A percentile compares a stretch with the other conserved stretches of the same genome.
Evolutionary conservation across 2,888 invertebrate species (phyloP).

Genomic region (Meandrusa payeni): DNA sequence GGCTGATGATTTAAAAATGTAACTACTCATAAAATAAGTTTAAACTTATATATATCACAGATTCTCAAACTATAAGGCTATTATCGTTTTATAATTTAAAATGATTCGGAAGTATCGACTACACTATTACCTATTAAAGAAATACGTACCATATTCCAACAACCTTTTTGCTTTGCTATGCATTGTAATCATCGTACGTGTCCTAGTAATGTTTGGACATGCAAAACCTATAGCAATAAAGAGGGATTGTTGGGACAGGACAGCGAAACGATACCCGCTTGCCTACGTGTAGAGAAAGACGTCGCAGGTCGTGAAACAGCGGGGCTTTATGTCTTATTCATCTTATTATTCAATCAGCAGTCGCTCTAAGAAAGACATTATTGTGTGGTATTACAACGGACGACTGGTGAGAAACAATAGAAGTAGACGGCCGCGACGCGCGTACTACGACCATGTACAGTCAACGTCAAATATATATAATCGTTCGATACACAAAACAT

Average conservation of each 20-base stretch:
- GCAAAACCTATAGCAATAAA: slow-evolving; percentile 4
- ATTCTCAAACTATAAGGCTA: no score
- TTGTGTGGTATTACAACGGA: slow-evolving; percentile 23
- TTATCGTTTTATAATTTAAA: no score
- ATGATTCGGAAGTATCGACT: no score
- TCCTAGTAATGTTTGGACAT: slow-evolving; percentile 5
- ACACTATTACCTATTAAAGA: no score
- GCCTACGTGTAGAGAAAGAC: slow-evolving; percentile 13
- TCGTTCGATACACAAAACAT: no score
- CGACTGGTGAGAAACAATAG: slow-evolving; percentile 42
- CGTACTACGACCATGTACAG: slow-evolving; percentile 3
- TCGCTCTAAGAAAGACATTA: slow-evolving; percentile 18
- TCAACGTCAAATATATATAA: no score
- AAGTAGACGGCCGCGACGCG: slow-evolving; percentile 33
- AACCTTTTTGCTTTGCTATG: background rate
- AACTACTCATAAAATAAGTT: no score
- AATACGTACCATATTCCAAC: no score
- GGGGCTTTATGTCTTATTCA: slow-evolving; percentile 18
- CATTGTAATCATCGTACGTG: slow-evolving; percentile 7
- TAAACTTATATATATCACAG: no score
- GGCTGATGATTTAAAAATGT: no score
- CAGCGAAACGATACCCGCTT: background rate
- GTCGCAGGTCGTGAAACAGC: slow-evolving; percentile 16
- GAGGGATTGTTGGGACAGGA: background rate
- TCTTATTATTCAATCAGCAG: slow-evolving; percentile 23